Conservation (phyloP, 2,113 vertebrate genomes). For the Vireo altiloquus region DNA sequence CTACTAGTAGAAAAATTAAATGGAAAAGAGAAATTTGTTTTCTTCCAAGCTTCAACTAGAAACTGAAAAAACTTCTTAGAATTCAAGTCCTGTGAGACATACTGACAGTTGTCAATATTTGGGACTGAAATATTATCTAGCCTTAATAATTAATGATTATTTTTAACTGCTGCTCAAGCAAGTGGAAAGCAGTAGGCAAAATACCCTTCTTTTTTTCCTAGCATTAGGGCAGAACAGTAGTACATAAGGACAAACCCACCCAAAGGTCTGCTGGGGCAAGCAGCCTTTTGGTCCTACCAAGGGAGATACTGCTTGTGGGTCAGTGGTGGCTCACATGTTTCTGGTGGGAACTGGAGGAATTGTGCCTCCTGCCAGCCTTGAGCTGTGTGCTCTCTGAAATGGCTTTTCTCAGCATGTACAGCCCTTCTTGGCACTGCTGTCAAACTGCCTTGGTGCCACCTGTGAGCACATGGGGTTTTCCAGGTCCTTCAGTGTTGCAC, state of each 20-base stretch:
- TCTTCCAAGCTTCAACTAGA: not conserved
- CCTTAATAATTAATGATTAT: not conserved
- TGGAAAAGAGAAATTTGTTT: not conserved
- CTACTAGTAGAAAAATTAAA: not conserved
- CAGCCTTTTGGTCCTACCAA: not conserved
- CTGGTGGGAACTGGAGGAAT: not conserved
- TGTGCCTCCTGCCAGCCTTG: not conserved
- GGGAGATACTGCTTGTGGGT: not conserved
- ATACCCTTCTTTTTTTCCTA: not conserved
- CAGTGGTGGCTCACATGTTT: accelerated
- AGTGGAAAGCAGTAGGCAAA: not conserved
- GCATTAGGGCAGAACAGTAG: not conserved
- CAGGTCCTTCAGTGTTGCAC: not conserved
- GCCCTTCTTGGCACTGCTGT: not conserved
- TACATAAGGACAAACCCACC: not conserved
- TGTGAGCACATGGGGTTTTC: not conserved
- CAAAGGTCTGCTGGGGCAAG: not conserved
- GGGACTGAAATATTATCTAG: not conserved
- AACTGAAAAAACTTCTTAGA: not conserved
- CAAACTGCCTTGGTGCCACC: not conserved
- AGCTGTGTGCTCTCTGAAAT: not conserved
- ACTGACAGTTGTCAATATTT: not conserved
- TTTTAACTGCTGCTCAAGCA: not conserved
- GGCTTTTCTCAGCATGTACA: not conserved
- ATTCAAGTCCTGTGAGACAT: not conserved